phyloP scores from a whole-genome alignment of 2,797 vertebrate genomes.

The Mustela erminea region DNA sequence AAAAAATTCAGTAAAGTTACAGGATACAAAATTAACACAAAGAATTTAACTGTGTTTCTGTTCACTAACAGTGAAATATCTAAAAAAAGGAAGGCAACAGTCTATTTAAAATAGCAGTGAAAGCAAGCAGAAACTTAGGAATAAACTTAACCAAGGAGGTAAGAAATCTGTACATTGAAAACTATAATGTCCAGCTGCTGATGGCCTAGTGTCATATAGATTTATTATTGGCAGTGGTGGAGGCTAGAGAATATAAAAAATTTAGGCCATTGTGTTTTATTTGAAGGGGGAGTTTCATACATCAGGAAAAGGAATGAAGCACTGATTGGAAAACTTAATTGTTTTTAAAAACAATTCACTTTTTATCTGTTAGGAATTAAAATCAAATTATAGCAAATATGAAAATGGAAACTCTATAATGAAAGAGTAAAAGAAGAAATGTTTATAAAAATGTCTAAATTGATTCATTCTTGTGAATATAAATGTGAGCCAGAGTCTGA shows the following conservation, averaged over 20 bases:
- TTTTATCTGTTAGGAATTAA: neutral
- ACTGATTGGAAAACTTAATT: conserved; percentile 46
- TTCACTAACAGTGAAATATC: neutral
- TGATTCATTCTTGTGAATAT: conserved; percentile 23
- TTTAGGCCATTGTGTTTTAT: neutral
- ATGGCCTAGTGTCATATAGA: neutral
- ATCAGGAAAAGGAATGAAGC: conserved; percentile 54
- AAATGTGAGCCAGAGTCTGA: neutral
- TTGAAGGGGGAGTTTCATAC: neutral
- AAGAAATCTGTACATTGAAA: neutral
- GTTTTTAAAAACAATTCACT: neutral
- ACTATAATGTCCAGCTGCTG: conserved; percentile 13
- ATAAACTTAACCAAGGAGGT: conserved; percentile 3
- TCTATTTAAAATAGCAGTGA: neutral
- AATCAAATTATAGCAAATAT: conserved; percentile 29
- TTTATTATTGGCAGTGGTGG: neutral
- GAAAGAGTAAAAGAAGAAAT: conserved; percentile 20
- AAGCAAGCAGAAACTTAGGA: neutral
- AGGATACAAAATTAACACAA: neutral
- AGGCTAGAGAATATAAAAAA: neutral
- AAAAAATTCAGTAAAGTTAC: neutral
- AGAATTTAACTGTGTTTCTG: conserved; percentile 7
- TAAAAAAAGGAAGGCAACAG: neutral
- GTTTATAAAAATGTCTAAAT: neutral
- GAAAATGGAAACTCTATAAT: neutral